Evolutionary conservation across 2,888 invertebrate genomes (phyloP).

Genomic region (Trachelus iudaicus): DNA sequence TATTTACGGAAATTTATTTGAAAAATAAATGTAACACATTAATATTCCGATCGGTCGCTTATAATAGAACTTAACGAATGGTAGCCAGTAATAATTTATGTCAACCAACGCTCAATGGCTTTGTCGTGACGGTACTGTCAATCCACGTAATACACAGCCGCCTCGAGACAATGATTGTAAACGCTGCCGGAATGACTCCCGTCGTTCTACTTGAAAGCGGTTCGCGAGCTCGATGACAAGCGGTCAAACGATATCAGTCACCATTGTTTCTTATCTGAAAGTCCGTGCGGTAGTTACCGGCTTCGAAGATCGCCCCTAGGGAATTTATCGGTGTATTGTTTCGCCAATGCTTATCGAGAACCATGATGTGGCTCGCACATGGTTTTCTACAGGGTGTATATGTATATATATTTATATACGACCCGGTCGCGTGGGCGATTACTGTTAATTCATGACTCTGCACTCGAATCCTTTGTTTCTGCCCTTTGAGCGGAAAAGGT

Average conservation of each 20-base stretch:
- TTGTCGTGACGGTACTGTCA: background rate
- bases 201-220: background rate
- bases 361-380: background rate
- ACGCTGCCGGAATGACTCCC: background rate
- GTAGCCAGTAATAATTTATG: background rate
- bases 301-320: background rate
- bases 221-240: background rate
- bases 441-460: background rate
- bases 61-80: background rate
- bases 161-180: background rate
- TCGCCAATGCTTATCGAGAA: background rate
- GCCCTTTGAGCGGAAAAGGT: background rate
- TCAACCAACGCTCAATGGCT: background rate
- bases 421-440: background rate
- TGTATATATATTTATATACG: too few relatives aligned
- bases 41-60: background rate
- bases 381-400: background rate
- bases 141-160: background rate
- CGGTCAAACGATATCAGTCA: background rate
- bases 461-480: background rate
- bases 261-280: background rate
- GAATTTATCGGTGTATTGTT: background rate
- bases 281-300: background rate
- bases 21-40: background rate
- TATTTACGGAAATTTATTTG: background rate